A percentile compares a stretch with the other conserved stretches of the same genome.
Conservation (phyloP, 2,113 vertebrate genomes). For the Notarius quadriscutis region DNA sequence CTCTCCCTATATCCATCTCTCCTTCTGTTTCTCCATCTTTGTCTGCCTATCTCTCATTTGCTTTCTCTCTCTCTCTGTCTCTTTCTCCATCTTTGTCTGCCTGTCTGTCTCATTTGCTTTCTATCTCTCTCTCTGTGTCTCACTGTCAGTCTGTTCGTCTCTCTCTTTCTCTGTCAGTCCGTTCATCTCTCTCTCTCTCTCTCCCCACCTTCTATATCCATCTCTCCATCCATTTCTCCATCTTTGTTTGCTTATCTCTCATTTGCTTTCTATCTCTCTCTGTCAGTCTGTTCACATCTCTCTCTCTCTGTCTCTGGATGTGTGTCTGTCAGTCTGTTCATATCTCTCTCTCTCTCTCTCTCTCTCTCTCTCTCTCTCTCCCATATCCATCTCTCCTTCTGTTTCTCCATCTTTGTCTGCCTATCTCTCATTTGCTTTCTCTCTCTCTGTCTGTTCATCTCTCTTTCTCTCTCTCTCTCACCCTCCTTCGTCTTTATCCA, state of each 20-base stretch:
- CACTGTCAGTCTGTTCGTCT: slow-evolving; percentile 45
- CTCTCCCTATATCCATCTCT: slow-evolving; percentile 20
- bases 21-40: slow-evolving; percentile 51
- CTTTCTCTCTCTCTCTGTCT: slow-evolving; percentile 13
- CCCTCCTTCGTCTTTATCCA: too few relatives aligned
- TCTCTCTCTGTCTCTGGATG: slow-evolving; percentile 70
- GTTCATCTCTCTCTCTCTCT: background rate
- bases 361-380: slow-evolving; percentile 37
- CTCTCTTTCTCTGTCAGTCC: slow-evolving; percentile 25
- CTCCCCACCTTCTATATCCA: slow-evolving; percentile 57
- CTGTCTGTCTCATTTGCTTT: slow-evolving; percentile 20
- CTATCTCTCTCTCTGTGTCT: slow-evolving; percentile 18
- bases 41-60: slow-evolving; percentile 44
- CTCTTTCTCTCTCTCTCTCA: too few relatives aligned
- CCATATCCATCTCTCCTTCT: slow-evolving; percentile 21
- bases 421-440: slow-evolving; percentile 24
- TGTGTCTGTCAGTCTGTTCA: background rate
- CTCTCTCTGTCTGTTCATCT: slow-evolving; percentile 35
- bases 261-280: slow-evolving; percentile 57
- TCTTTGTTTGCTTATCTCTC: slow-evolving; percentile 47
- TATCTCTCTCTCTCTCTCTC: slow-evolving; percentile 71
- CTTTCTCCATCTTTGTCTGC: slow-evolving; percentile 48
- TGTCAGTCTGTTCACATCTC: slow-evolving; percentile 54
- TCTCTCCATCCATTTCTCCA: slow-evolving; percentile 31
- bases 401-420: slow-evolving; percentile 57